Percentiles rank a stretch among this genome's conserved stretches.
Conservation (phyloP, 2,797 vertebrate species). For the Falco naumanni region DNA sequence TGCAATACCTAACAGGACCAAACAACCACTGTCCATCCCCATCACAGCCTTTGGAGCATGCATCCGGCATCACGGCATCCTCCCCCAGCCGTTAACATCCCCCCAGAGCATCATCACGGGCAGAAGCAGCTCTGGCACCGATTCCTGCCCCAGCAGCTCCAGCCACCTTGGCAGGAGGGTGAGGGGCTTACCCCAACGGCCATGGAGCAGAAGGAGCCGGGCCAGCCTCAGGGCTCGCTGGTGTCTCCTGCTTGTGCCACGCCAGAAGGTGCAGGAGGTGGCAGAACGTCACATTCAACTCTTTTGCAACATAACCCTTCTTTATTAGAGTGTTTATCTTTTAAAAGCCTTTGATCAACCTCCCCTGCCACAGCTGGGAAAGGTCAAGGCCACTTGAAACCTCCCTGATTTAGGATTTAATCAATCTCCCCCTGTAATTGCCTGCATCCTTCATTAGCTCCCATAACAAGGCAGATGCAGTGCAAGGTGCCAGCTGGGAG, state of each 20-base stretch:
- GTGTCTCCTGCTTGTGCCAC: not conserved
- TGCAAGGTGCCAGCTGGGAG: not conserved
- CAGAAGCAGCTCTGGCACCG: not conserved
- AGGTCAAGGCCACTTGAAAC: not conserved
- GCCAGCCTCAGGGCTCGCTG: accelerated
- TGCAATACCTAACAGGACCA: not conserved
- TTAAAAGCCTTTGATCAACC: not conserved
- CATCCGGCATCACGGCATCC: accelerated
- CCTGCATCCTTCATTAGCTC: not conserved
- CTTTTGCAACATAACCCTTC: not conserved
- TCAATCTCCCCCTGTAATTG: not conserved
- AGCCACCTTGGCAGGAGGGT: accelerated
- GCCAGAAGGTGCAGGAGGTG: not conserved
- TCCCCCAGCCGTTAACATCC: accelerated
- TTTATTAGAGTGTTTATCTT: not conserved
- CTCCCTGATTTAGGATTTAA: not conserved
- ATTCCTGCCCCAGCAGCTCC: not conserved
- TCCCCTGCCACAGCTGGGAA: not conserved
- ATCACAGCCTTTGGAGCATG: not conserved
- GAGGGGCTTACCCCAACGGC: accelerated
- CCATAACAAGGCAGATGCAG: not conserved
- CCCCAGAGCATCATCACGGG: accelerated
- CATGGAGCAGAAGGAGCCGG: not conserved
- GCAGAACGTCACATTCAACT: not conserved
- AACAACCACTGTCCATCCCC: accelerated